A percentile compares a stretch with the other conserved stretches of the same genome.
Conservation (phyloP, 1,140 invertebrate species). For the Drosophila ohnishii region DNA sequence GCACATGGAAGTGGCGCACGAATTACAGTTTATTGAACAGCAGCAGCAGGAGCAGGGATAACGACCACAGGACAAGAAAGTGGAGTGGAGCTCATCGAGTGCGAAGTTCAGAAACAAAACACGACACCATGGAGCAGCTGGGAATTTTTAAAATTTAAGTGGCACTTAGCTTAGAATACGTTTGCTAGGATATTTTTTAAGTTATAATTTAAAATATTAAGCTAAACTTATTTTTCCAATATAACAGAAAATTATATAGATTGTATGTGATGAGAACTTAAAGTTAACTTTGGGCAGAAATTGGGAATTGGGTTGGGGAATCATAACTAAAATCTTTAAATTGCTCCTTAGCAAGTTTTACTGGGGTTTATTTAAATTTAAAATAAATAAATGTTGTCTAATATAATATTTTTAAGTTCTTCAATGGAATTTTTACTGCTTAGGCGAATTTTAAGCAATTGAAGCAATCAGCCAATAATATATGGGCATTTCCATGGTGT, state of each 20-base stretch:
- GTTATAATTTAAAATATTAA: neutral
- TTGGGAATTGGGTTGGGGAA: too few relatives aligned
- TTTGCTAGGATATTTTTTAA: neutral
- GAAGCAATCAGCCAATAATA: too few relatives aligned
- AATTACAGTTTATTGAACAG: conserved; percentile 80
- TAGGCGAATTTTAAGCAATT: too few relatives aligned
- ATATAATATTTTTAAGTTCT: too few relatives aligned
- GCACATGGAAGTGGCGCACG: conserved; percentile 71
- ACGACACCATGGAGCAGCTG: conserved; percentile 25
- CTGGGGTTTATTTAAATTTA: neutral
- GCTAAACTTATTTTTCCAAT: neutral
- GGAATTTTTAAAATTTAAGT: conserved; percentile 15
- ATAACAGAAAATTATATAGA: neutral
- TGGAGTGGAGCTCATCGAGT: conserved; percentile 9
- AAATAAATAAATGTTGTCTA: neutral
- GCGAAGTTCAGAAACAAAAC: conserved; percentile 23
- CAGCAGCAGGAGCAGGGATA: conserved; percentile 22
- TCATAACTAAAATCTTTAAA: neutral
- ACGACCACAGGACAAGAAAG: conserved; percentile 8
- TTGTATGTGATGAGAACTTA: neutral
- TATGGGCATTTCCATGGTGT: too few relatives aligned
- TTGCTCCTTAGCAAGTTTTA: neutral
- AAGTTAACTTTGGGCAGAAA: neutral
- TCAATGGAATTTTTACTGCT: too few relatives aligned
- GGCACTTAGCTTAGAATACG: conserved; percentile 10